Base-by-base conservation (phyloP, 23 tunicate species). In the Oikopleura dioica region DNA sequence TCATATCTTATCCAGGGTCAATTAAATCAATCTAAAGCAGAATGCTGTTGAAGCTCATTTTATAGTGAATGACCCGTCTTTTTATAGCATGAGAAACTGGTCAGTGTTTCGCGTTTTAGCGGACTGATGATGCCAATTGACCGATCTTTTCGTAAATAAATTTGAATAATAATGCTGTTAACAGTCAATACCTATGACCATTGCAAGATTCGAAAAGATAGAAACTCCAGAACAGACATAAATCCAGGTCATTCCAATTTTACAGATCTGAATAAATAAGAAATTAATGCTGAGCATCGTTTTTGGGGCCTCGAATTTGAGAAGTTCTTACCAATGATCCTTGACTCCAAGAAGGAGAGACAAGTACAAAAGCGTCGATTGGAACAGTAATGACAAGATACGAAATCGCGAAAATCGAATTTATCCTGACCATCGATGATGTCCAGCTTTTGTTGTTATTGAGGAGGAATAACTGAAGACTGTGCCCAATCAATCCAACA, bases 151-250 rank as follows among this genome's bases (percentile, higher is more conserved):
- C n/a, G n/a, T n/a, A n/a, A n/a, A n/a, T n/a, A n/a, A n/a, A n/a
- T n/a, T n/a, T n/a, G n/a, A n/a, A n/a, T n/a, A n/a, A n/a, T n/a
- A n/a, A n/a, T n/a, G n/a, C n/a, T n/a, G n/a, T n/a, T n/a, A n/a
- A n/a, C n/a, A n/a, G n/a, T n/a, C n/a, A n/a, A n/a, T n/a, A n/a
- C n/a, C n/a, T 2, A 63, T 31, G 5, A 63, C 26, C 72, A 63
- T 63, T 21, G 72, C 72, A 16, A 63, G 30, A 63, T 63, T 63
- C 2, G 72, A 63, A 2, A 63, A 12, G 26, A 63, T 63, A 31
- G 4, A 28, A 4, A 28, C 72, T 2, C 72, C 72, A 63, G 72
- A 63, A 63, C 72, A 63, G 33, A 63, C 72, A 63, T 63, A 63
- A 24, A 63, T 23, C 72, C 21, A 44, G 21, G 55, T 21, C 55